These are phyloP conservation scores for Chlorocebus sabaeus DNA, from an alignment of 2,113 vertebrate species.

Conservation along the genomic window DNA sequence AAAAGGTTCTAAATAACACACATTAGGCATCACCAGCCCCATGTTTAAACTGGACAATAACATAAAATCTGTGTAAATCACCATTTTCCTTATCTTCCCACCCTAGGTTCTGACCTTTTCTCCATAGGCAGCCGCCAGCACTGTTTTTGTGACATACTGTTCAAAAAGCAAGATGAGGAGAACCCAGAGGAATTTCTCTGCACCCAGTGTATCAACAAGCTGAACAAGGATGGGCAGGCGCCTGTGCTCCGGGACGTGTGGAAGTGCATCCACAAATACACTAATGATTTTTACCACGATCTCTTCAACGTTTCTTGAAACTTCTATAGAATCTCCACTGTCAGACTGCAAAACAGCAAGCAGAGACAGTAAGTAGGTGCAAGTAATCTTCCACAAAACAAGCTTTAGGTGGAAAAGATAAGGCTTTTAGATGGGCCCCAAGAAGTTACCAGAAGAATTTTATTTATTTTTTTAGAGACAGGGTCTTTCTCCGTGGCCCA, in stretches of 20 bases:
- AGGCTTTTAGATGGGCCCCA: not conserved
- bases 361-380: not conserved
- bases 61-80: not conserved
- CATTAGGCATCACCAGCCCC: not conserved
- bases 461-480: too few relatives aligned
- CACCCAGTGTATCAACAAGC: conserved; percentile 88
- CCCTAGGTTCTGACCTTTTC: conserved; percentile 87
- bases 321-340: conserved; percentile 78
- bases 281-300: conserved; percentile 88
- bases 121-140: conserved; percentile 58
- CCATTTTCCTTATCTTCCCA: fast-evolving
- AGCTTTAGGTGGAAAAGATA: not conserved
- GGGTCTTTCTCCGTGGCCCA: too few relatives aligned
- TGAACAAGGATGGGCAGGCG: conserved; percentile 90
- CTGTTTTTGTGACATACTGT: conserved; percentile 89
- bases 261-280: conserved; percentile 95
- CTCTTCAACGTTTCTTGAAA: conserved; percentile 79
- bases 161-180: conserved; percentile 92
- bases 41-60: not conserved
- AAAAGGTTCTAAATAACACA: not conserved
- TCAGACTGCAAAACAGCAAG: conserved; percentile 83
- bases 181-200: conserved; percentile 92
- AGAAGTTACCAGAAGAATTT: not conserved
- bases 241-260: conserved; percentile 94
- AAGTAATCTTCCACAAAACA: not conserved